Evolutionary conservation across 2,888 invertebrate species (phyloP).

Genomic region (Drosophila picticornis): DNA sequence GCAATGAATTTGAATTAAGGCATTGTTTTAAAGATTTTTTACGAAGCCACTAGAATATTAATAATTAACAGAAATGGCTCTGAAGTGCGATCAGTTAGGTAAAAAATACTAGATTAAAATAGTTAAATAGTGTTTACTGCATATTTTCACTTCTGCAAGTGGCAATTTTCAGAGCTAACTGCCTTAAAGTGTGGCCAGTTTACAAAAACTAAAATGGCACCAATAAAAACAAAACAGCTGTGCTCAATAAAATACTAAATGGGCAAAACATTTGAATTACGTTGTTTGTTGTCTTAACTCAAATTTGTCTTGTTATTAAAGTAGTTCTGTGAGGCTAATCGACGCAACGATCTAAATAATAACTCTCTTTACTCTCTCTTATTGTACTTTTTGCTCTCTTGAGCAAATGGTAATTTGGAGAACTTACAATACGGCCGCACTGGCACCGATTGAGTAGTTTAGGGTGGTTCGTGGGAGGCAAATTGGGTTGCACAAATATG

Average conservation of each 20-base stretch:
- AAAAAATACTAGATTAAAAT: conserved; percentile 27
- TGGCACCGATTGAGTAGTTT: conserved; percentile 36
- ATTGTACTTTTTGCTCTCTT: neutral
- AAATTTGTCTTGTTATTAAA: neutral
- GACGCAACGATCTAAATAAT: neutral
- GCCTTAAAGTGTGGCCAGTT: neutral
- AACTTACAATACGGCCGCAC: conserved; percentile 35
- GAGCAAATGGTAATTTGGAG: conserved; percentile 25
- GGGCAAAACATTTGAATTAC: neutral
- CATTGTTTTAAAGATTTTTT: neutral
- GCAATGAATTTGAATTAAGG: neutral
- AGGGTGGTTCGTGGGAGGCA: conserved; percentile 20
- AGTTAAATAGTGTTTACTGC: no score
- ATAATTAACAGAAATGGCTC: no score
- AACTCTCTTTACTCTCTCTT: neutral
- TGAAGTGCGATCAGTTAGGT: no score
- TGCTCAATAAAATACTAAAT: neutral
- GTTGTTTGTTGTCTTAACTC: neutral
- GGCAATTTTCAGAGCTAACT: neutral
- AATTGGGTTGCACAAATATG: conserved; percentile 13
- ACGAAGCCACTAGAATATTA: no score
- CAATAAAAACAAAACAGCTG: neutral
- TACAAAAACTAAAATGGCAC: neutral
- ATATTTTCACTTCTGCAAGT: neutral
- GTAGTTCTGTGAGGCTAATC: neutral